phyloP scores from a whole-genome alignment of 2,888 invertebrate genomes.

The Sialis lutaria region DNA sequence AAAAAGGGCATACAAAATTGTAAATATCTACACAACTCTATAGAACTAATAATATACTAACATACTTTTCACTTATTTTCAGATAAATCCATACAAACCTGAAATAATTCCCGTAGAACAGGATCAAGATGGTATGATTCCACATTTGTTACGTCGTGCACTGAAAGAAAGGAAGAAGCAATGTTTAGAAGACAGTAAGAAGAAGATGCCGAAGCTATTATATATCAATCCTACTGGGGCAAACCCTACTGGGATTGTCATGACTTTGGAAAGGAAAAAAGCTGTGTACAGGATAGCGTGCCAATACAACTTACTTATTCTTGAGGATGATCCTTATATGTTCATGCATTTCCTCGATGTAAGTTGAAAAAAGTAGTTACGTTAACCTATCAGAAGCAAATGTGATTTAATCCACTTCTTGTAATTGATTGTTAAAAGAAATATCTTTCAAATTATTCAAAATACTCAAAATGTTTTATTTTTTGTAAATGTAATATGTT shows the following conservation, averaged over 20 bases:
- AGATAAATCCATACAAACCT: constrained; percentile 51
- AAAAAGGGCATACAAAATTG: no score
- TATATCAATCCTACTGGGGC: constrained; percentile 61
- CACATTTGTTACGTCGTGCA: constrained; percentile 35
- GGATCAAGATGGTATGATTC: constrained; percentile 49
- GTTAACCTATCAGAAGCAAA: no score
- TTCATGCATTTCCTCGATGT: constrained; percentile 54
- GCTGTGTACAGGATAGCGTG: constrained; percentile 59
- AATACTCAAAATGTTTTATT: no score
- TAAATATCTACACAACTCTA: not conserved
- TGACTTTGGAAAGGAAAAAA: constrained; percentile 43
- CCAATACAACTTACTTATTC: constrained; percentile 55
- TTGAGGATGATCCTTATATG: constrained; percentile 73
- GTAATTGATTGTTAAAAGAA: not conserved
- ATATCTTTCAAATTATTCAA: no score
- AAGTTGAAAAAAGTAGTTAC: constrained; percentile 11
- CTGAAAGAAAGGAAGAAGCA: constrained; percentile 32
- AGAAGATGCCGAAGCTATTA: constrained; percentile 50
- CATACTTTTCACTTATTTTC: constrained; percentile 15
- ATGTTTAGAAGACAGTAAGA: constrained; percentile 17
- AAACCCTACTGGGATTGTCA: constrained; percentile 57
- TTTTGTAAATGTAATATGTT: no score
- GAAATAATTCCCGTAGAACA: constrained; percentile 49
- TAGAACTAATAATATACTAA: not conserved
- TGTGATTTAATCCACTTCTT: not conserved